A percentile compares a stretch with the other conserved stretches of the same genome.
Conservation (phyloP, 1,140 invertebrate genomes). For the Nixonia krombeini region DNA sequence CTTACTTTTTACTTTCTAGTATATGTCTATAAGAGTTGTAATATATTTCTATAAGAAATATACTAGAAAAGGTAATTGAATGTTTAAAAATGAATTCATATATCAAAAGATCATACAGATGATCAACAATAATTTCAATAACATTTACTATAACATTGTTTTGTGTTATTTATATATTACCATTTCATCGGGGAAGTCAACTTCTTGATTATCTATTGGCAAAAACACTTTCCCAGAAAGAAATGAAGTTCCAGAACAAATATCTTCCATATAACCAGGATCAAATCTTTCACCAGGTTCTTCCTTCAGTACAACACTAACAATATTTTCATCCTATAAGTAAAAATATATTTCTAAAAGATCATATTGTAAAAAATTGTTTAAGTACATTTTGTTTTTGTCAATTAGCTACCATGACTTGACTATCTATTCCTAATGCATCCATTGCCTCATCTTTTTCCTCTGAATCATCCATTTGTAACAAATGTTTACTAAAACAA, state of each 20-base stretch:
- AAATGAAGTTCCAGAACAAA: constrained; percentile 60
- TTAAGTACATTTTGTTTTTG: background rate
- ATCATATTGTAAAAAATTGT: background rate
- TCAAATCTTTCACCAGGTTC: constrained; percentile 61
- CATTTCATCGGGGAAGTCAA: constrained; percentile 68
- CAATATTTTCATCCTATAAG: constrained; percentile 66
- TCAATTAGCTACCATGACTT: constrained; percentile 31
- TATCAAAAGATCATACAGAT: too few species aligned
- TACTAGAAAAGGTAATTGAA: too few species aligned
- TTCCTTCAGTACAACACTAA: constrained; percentile 65
- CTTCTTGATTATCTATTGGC: constrained; percentile 65
- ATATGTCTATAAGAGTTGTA: too few species aligned
- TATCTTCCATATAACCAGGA: constrained; percentile 67
- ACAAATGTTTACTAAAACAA: constrained; percentile 23
- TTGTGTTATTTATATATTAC: constrained; percentile 40
- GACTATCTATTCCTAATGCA: constrained; percentile 35
- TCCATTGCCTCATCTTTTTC: constrained; percentile 44
- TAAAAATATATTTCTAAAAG: constrained; percentile 16
- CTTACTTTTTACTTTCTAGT: too few species aligned
- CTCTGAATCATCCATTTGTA: constrained; percentile 41
- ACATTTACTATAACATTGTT: background rate
- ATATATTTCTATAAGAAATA: too few species aligned
- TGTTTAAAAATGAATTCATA: too few species aligned
- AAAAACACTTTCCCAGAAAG: constrained; percentile 67
- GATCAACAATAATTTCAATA: background rate